Evolutionary conservation across 2,113 vertebrate species (phyloP).

Genomic region (Dipodomys ordii): DNA sequence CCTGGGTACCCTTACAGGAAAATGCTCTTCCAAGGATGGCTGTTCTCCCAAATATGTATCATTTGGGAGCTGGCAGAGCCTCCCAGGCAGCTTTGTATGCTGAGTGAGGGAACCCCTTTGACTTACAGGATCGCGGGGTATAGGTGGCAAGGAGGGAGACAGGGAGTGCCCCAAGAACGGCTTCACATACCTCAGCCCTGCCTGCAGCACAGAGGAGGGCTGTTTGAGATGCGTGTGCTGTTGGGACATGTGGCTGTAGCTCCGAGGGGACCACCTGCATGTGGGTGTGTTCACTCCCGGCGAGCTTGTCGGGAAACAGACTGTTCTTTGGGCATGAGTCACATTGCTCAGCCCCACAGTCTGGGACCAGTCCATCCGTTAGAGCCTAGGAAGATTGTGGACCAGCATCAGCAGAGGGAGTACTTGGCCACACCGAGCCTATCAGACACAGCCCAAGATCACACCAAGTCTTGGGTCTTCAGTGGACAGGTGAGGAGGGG

Average conservation of each 20-base stretch:
- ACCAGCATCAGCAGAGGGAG: background rate
- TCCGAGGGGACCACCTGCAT: conserved; percentile 79
- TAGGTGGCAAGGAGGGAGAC: no score
- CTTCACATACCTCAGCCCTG: background rate
- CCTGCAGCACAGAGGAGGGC: conserved; percentile 42
- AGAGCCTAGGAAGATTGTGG: background rate
- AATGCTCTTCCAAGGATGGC: background rate
- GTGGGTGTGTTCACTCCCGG: conserved; percentile 72
- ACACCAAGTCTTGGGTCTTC: background rate
- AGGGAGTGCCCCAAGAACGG: background rate
- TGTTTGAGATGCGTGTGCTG: conserved; percentile 41
- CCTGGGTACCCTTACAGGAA: background rate
- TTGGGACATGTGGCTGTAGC: conserved; percentile 74
- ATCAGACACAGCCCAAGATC: background rate
- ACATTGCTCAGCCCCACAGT: background rate
- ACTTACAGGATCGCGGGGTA: background rate
- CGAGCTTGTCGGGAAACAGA: conserved; percentile 62
- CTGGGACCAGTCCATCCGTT: background rate
- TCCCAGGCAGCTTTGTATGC: background rate
- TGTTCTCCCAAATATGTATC: background rate
- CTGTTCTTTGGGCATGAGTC: conserved; percentile 72
- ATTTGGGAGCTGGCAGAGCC: background rate
- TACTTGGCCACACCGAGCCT: background rate
- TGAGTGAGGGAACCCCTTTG: background rate
- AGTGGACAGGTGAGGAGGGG: conserved; percentile 25